Conservation (phyloP, 2,113 vertebrate genomes). For the Edolisoma coerulescens region DNA sequence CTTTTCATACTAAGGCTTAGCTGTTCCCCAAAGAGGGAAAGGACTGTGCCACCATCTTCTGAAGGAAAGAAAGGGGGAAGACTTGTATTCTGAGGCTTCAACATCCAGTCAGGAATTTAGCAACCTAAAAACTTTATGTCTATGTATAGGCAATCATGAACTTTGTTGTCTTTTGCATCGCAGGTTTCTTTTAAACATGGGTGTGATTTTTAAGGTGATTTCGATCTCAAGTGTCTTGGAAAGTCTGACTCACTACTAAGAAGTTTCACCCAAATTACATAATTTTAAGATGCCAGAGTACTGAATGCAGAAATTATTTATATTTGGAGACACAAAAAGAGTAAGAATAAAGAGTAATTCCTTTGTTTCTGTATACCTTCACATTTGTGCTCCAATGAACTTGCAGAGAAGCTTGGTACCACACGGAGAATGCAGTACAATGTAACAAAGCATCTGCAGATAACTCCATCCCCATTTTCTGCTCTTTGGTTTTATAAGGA, state of each 20-base stretch:
- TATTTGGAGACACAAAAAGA: not conserved
- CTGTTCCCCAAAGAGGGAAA: not conserved
- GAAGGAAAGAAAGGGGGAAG: not conserved
- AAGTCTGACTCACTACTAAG: not conserved
- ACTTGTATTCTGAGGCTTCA: not conserved
- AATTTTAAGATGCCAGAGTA: not conserved
- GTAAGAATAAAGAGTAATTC: not conserved
- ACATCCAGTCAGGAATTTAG: not conserved
- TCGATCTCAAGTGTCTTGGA: not conserved
- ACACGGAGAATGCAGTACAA: not conserved
- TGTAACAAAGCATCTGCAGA: not conserved
- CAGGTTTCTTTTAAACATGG: not conserved
- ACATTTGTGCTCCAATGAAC: not conserved
- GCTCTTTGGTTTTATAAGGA: not conserved
- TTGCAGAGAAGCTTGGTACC: not conserved
- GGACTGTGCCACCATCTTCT: not conserved
- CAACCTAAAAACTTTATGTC: not conserved
- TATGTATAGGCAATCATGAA: not conserved
- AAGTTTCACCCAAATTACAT: not conserved
- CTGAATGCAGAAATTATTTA: not conserved
- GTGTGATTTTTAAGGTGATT: not conserved
- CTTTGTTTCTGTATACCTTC: not conserved
- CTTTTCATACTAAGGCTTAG: not conserved
- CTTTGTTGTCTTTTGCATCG: not conserved
- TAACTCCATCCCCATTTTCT: not conserved